A percentile compares a stretch with the other conserved stretches of the same genome.
These are phyloP conservation scores for Oxyura jamaicensis DNA, from an alignment of 2,113 vertebrate species.

Conservation along the genomic window DNA sequence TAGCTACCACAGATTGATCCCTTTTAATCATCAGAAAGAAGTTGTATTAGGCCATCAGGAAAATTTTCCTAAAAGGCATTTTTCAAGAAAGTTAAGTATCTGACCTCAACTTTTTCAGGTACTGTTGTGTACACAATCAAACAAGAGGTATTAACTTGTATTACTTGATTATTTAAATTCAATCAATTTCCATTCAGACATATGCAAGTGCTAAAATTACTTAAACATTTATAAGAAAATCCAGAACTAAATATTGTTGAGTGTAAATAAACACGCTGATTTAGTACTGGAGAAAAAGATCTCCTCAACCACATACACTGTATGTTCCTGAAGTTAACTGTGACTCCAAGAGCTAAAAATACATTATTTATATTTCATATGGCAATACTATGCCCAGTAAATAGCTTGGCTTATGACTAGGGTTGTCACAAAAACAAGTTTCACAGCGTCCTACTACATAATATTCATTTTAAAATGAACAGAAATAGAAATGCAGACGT, in stretches of 20 bases:
- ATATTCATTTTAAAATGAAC: background rate
- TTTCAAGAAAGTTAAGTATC: background rate
- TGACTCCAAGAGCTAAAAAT: background rate
- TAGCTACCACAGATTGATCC: background rate
- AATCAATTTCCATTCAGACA: constrained; percentile 1
- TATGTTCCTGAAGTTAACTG: background rate
- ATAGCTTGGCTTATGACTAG: background rate
- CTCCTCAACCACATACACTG: background rate
- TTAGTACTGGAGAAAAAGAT: background rate
- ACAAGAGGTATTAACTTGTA: background rate
- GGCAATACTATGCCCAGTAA: background rate
- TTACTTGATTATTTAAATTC: background rate
- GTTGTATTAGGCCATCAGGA: background rate
- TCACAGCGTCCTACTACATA: background rate
- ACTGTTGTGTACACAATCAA: background rate
- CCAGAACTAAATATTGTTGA: background rate
- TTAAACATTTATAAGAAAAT: background rate
- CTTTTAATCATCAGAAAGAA: background rate
- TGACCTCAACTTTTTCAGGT: background rate
- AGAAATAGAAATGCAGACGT: background rate
- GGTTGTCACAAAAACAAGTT: constrained; percentile 25
- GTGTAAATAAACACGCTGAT: constrained; percentile 4
- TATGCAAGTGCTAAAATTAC: background rate
- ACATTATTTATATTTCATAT: background rate
- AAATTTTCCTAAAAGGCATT: background rate